phyloP scores from a whole-genome alignment of 2,797 vertebrate species.

The Ciconia nigra region DNA sequence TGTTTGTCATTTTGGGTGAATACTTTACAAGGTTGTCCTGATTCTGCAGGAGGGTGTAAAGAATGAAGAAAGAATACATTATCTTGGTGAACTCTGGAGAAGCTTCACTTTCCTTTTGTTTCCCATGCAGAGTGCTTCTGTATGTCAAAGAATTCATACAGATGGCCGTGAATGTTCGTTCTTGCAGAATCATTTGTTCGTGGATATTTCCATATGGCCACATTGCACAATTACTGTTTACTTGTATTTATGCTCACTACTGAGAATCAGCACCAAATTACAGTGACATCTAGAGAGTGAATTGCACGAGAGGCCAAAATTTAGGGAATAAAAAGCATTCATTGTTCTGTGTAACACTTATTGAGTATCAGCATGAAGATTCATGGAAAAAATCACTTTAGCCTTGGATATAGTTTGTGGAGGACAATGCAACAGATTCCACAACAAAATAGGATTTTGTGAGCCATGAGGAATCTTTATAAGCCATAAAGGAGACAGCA shows the following conservation, averaged over 20 bases:
- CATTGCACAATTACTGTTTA: background rate
- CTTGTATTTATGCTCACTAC: background rate
- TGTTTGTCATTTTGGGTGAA: background rate
- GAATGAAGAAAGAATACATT: background rate
- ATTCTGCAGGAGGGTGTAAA: background rate
- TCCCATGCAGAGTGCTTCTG: background rate
- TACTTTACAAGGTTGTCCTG: background rate
- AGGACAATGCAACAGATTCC: slow-evolving; percentile 63
- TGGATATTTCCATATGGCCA: background rate
- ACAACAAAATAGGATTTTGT: slow-evolving; percentile 57
- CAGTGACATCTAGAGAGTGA: background rate
- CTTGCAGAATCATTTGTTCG: background rate
- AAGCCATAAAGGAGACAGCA: slow-evolving; percentile 66
- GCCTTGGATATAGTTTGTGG: slow-evolving; percentile 66
- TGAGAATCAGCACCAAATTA: background rate
- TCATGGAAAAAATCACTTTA: slow-evolving; percentile 55
- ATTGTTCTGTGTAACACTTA: background rate
- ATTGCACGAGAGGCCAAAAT: background rate
- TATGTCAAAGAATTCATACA: background rate
- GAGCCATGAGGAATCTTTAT: slow-evolving; percentile 73
- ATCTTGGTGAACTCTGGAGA: background rate
- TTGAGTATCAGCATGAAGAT: background rate
- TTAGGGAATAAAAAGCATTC: background rate
- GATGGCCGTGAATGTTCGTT: background rate
- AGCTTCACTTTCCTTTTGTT: background rate